Conservation (phyloP, 2,113 vertebrate genomes). For the Brienomyrus longianalis region DNA sequence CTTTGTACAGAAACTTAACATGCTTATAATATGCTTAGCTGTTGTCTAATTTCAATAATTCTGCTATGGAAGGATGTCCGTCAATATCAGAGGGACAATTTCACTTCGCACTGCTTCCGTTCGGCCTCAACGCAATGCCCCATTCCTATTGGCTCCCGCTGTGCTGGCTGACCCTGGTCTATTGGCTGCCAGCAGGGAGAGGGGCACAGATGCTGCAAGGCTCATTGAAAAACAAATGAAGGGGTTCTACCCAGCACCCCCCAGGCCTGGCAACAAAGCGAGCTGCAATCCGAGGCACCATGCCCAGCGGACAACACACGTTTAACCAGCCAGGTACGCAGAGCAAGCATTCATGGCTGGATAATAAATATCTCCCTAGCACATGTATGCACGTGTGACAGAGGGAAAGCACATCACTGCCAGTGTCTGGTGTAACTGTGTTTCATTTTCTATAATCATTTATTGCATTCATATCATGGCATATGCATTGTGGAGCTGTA, state of each 20-base stretch:
- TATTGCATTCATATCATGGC: not conserved
- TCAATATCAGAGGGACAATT: not conserved
- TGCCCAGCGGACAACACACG: not conserved
- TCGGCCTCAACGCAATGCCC: not conserved
- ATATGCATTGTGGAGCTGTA: not conserved
- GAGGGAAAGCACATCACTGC: not conserved
- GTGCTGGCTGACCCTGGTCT: not conserved
- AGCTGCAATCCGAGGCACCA: not conserved
- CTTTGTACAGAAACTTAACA: not conserved
- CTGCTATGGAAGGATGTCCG: not conserved
- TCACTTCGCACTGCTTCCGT: not conserved
- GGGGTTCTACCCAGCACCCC: not conserved
- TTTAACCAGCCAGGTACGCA: not conserved
- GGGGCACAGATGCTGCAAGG: constrained; percentile 8
- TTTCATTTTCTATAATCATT: not conserved
- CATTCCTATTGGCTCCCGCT: not conserved
- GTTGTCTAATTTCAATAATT: not conserved
- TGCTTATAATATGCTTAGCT: not conserved
- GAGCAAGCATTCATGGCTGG: not conserved
- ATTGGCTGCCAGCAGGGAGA: not conserved
- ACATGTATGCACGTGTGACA: not conserved
- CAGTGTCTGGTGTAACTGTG: not conserved
- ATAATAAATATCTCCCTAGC: not conserved
- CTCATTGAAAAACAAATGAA: constrained; percentile 17
- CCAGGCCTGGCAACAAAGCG: not conserved